These are phyloP conservation scores for Torymus texanus DNA, from an alignment of 2,888 invertebrate genomes.

Conservation along the genomic window DNA sequence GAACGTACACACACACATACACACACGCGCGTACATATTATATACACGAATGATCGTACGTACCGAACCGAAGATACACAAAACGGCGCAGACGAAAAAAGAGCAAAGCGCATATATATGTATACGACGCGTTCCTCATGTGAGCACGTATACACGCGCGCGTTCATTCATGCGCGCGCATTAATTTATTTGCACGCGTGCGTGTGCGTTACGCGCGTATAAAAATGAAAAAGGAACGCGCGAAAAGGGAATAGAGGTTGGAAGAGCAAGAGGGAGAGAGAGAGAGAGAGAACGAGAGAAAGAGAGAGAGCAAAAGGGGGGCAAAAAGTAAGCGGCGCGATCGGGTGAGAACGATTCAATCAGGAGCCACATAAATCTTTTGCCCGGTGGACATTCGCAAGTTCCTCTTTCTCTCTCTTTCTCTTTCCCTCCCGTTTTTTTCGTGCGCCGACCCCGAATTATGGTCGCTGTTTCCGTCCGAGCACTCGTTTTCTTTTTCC, in stretches of 20 bases:
- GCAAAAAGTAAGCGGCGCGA: slow-evolving; percentile 74
- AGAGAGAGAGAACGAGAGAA: slow-evolving; percentile 55
- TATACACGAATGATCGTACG: too few species aligned
- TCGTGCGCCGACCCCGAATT: slow-evolving; percentile 51
- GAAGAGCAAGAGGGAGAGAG: background rate
- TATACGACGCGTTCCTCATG: too few species aligned
- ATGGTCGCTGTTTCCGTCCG: slow-evolving; percentile 44
- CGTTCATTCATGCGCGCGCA: background rate
- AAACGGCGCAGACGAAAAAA: too few species aligned
- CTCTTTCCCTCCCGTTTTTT: slow-evolving; percentile 58
- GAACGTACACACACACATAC: too few species aligned
- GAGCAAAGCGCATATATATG: too few species aligned
- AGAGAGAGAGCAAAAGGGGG: slow-evolving; percentile 52
- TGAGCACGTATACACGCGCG: background rate
- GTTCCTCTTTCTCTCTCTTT: slow-evolving; percentile 40
- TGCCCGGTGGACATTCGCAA: slow-evolving; percentile 70
- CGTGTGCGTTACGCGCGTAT: background rate
- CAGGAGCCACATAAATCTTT: slow-evolving; percentile 75
- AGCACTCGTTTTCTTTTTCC: slow-evolving; percentile 48
- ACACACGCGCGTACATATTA: too few species aligned
- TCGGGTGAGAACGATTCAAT: slow-evolving; percentile 76
- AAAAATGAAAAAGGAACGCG: slow-evolving; percentile 13
- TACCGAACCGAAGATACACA: too few species aligned
- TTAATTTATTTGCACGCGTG: background rate
- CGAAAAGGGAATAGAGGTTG: slow-evolving; percentile 1